Evolutionary conservation across 2,888 invertebrate species (phyloP), one percentile per base, ranked within the genome.

Genomic region (Philereme vetulata): DNA sequence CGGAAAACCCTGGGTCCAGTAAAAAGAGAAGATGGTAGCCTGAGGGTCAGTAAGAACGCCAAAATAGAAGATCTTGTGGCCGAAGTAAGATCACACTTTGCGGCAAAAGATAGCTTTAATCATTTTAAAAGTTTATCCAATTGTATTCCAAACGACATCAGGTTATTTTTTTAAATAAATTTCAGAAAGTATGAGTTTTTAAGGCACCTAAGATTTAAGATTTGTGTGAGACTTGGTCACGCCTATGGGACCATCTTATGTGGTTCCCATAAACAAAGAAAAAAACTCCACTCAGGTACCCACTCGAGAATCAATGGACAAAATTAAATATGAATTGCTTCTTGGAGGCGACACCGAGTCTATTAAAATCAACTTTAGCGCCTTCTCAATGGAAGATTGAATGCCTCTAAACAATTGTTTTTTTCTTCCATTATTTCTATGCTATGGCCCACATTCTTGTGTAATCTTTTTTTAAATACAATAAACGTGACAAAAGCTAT

Each of bases 311-410:
- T 82, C 77, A 85, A 85, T 79, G 79, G 82, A 82, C 76, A 76
- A 82, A 85, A 86, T 82, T 80, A 76, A 81, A 84, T 79, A 82
- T 78, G 85, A 82, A 87, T 84, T 76, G 78, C 83, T 87, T 85
- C 81, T 82, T 51, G 64, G 78, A 85, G 91, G 91, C 91, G 92
- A 91, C 91, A 77, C 72, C 59, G 70, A 90, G 92, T 91, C 92
- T 92, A 91, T 92, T 91, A 91, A 92, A 91, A 81, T 88, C 82
- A 76, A 82, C 79, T 90, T 90, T 88, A 87, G 90, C 90, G 88
- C 89, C 87, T 80, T 74, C 78, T 89, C 86, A 90, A 90, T 90
- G 85, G 82, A 82, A 88, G 90, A 91, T 90, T 88, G 90, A 92
- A 86, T 72, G 88, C 80, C 76, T 81, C 82, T 85, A 90, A 88